Evolutionary conservation across 2,888 invertebrate genomes (phyloP), one percentile per base, ranked within the genome.

Genomic region (Spicauda simplicius): DNA sequence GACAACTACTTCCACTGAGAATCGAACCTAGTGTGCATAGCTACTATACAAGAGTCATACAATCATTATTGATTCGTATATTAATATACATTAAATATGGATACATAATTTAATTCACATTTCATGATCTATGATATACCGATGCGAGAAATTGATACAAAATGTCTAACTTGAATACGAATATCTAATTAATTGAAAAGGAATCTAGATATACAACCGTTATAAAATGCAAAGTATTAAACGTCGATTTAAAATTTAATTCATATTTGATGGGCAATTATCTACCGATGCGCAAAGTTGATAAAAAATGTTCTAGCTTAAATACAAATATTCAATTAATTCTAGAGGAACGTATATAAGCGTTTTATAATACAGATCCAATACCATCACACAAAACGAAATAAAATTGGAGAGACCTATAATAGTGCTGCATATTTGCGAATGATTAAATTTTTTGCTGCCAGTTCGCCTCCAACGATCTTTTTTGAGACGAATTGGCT

Each of bases 401-500:
- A 56, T 33, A 56, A 58, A 58, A 58, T 8, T 48, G n/a, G 7
- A 10, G 16, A 48, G 41, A 59, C 41, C 14, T 48, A 25, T 59
- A 59, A 59, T 11, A 48, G 45, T 59, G 45, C 25, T 16, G 57
- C 57, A 58, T 58, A 58, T 20, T 56, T 45, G 57, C 57, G 20
- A 58, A 58, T 58, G 57, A 58, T 59, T 59, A 48, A 59, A 25
- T 48, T 59, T 59, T 48, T 59, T 59, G 48, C 45, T 20, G 18
- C 19, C 54, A 54, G 33, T 60, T 60, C 55, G 33, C 54, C 54
- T 54, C n/a, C 30, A 65, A 45, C 45, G 20, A 52, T 60, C 45
- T 66, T 54, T 8, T 55, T 54, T 45, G 18, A 54, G 54, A 65
- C 52, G 45, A 65, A 65, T 65, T 59, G 65, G 65, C 53, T 54